Percentiles rank a stretch among this genome's conserved stretches.
These are phyloP conservation scores for Salvelinus fontinalis DNA, from an alignment of 2,113 vertebrate genomes.

Conservation along the genomic window DNA sequence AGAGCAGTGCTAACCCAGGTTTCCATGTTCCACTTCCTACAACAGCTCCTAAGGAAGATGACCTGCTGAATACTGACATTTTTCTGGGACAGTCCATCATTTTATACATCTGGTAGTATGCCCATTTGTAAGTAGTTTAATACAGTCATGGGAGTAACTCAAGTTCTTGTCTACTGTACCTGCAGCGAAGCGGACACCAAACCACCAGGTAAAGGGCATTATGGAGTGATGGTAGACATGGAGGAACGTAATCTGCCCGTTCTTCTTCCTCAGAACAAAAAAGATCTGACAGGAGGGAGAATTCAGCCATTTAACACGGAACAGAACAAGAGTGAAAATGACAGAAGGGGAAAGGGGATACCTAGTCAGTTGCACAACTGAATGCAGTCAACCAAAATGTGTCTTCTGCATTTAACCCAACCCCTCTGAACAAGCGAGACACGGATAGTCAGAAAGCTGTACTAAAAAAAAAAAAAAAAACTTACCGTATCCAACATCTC, in stretches of 20 bases:
- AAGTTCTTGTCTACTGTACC: slow-evolving; percentile 72
- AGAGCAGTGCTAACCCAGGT: too few relatives aligned
- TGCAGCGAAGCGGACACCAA: slow-evolving; percentile 93
- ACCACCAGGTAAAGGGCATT: slow-evolving; percentile 99
- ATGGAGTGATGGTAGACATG: slow-evolving; percentile 97
- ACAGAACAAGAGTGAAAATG: background rate
- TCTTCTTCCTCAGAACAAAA: slow-evolving; percentile 97
- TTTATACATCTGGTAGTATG: too few relatives aligned
- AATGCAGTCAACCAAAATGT: too few relatives aligned
- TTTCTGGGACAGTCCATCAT: too few relatives aligned
- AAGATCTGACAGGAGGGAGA: slow-evolving; percentile 78
- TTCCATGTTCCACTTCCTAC: background rate
- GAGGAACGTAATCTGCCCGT: slow-evolving; percentile 93
- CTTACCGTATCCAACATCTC: slow-evolving; percentile 96
- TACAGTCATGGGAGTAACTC: background rate
- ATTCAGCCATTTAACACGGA: background rate
- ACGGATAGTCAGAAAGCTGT: background rate
- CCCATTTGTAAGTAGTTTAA: too few relatives aligned
- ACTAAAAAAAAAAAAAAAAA: slow-evolving; percentile 77
- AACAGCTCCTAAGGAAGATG: too few relatives aligned
- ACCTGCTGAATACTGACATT: too few relatives aligned
- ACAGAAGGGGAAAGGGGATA: background rate
- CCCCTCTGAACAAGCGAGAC: background rate
- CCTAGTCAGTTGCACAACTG: too few relatives aligned
- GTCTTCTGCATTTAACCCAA: too few relatives aligned